Evolutionary conservation across 2,888 invertebrate genomes (phyloP).

Genomic region (Dolichomitus sp.): DNA sequence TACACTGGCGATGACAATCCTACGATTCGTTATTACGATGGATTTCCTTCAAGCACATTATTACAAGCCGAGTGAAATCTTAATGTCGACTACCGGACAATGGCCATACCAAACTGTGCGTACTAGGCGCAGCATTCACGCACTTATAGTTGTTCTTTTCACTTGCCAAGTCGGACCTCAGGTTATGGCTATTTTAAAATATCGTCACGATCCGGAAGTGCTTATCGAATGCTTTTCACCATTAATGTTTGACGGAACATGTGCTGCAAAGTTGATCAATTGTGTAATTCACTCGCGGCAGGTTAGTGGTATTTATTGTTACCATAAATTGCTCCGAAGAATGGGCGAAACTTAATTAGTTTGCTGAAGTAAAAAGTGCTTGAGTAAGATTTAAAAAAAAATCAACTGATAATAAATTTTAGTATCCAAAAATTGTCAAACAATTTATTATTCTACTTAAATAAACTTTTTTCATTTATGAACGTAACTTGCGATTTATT

Average conservation of each 20-base stretch:
- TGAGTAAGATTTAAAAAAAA: too few relatives aligned
- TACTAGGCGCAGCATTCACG: not conserved
- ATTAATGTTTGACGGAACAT: not conserved
- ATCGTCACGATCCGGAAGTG: not conserved
- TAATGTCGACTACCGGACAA: conserved; percentile 48
- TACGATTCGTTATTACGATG: conserved; percentile 5
- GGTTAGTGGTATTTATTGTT: not conserved
- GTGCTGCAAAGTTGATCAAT: not conserved
- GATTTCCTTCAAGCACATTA: conserved; percentile 39
- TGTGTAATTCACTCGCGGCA: not conserved
- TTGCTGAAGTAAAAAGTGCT: too few relatives aligned
- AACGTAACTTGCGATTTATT: too few relatives aligned
- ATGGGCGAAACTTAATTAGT: too few relatives aligned
- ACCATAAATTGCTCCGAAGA: not conserved
- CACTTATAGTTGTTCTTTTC: not conserved
- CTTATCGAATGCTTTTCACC: not conserved
- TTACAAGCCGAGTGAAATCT: conserved; percentile 53
- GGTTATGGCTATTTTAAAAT: not conserved
- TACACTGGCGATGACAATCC: not conserved
- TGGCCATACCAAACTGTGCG: conserved; percentile 52
- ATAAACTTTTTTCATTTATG: too few relatives aligned
- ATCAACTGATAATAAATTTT: too few relatives aligned
- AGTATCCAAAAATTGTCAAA: too few relatives aligned
- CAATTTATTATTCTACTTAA: too few relatives aligned
- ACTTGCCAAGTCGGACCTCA: not conserved